Percentiles rank a stretch among this genome's conserved stretches.
Evolutionary conservation across 2,797 vertebrate genomes (phyloP).

Genomic region (Coregonus suidteri): DNA sequence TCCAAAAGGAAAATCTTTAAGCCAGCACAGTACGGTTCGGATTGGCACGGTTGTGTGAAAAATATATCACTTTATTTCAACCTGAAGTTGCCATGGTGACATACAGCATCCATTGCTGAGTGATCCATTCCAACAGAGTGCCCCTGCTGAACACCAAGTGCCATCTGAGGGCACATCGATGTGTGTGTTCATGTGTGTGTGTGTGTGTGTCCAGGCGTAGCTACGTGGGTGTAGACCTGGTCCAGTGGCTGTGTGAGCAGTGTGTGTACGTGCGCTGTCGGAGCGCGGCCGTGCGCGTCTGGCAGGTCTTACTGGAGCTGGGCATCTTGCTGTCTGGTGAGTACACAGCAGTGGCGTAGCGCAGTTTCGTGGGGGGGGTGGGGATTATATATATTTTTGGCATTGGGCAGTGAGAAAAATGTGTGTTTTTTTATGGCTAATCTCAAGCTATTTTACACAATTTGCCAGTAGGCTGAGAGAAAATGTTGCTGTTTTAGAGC

Average conservation of each 20-base stretch:
- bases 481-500: too few relatives aligned
- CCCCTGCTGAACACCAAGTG: background rate
- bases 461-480: too few relatives aligned
- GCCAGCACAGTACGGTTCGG: background rate
- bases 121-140: background rate
- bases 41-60: background rate
- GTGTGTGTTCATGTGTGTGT: background rate
- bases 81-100: background rate
- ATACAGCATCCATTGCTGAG: background rate
- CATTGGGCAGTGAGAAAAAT: too few relatives aligned
- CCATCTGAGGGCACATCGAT: background rate
- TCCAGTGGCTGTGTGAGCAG: constrained; percentile 94
- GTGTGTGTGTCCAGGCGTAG: constrained; percentile 80
- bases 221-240: constrained; percentile 92
- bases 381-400: too few relatives aligned
- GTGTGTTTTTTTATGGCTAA: too few relatives aligned
- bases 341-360: constrained; percentile 22
- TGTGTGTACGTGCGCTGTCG: constrained; percentile 91
- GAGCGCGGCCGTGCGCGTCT: constrained; percentile 87
- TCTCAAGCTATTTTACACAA: too few relatives aligned
- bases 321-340: constrained; percentile 93
- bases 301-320: constrained; percentile 95
- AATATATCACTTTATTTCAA: background rate
- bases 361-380: too few relatives aligned
- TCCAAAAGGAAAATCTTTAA: background rate